Conservation (phyloP, 2,113 vertebrate genomes). For the human (Homo sapiens) region GRCh38 chr16:6867001-6867500, state of each 20-base stretch:
- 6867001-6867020: background rate
- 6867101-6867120: background rate
- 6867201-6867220: background rate
- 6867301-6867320: background rate
- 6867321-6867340: background rate
- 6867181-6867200: slow-evolving; percentile 19
- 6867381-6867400: background rate
- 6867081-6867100: background rate
- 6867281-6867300: background rate
- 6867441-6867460: no score
- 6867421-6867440: background rate
- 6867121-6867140: background rate
- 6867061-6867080: slow-evolving; percentile 13
- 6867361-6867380: background rate
- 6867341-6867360: background rate
- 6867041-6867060: background rate
- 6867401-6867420: background rate
- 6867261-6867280: slow-evolving; percentile 21
- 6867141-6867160: slow-evolving; percentile 50
- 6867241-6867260: background rate
- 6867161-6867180: slow-evolving; percentile 48
- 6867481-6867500: no score
- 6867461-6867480: no score
- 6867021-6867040: background rate
- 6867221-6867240: background rate